phyloP scores from a whole-genome alignment of 2,113 vertebrate genomes.

The Epinephelus cyanopodus region DNA sequence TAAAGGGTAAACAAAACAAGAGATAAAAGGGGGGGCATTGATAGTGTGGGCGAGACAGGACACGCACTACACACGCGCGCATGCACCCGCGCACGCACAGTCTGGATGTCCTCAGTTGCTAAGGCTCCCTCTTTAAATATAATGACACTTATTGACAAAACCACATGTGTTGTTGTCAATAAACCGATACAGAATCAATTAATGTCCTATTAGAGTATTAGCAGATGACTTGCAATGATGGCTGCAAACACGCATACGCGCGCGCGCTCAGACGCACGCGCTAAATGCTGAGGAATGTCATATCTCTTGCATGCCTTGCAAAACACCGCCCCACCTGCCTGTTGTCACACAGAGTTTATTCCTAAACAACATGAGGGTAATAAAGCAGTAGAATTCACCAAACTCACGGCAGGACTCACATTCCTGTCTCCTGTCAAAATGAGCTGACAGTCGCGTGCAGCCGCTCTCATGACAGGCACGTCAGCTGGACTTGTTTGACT shows the following conservation, averaged over 20 bases:
- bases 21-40: constrained; percentile 3
- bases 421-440: constrained; percentile 2
- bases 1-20: constrained; percentile 52
- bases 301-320: neutral
- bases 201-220: neutral
- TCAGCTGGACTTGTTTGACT: constrained; percentile 32
- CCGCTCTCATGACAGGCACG: neutral
- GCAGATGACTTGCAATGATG: constrained; percentile 40
- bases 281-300: constrained; percentile 64
- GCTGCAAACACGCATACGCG: constrained; percentile 13
- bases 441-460: neutral
- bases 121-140: neutral
- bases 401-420: constrained; percentile 18
- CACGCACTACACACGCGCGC: constrained; percentile 1
- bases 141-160: constrained; percentile 23
- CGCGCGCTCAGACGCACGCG: constrained; percentile 15
- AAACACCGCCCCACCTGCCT: constrained; percentile 2
- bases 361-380: neutral
- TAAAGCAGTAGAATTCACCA: neutral
- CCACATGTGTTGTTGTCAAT: neutral
- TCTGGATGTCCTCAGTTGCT: constrained; percentile 25
- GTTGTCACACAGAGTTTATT: constrained; percentile 52
- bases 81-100: constrained; percentile 1
- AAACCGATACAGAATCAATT: neutral
- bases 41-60: constrained; percentile 37